phyloP scores from a whole-genome alignment of 2,797 vertebrate species.

The Gymnocypris eckloni region DNA sequence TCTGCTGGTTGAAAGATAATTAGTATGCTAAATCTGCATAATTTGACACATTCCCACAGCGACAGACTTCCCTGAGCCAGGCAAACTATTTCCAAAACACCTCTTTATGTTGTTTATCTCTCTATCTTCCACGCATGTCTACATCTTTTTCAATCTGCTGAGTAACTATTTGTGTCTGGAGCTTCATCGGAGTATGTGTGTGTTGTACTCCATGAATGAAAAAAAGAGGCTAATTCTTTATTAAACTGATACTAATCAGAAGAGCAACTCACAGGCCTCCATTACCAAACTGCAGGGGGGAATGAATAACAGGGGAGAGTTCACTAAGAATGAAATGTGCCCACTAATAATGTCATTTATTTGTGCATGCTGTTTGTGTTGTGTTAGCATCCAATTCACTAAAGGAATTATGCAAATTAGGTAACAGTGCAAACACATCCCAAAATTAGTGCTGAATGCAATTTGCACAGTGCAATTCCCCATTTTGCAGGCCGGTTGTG shows the following conservation, averaged over 20 bases:
- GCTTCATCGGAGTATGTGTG: constrained; percentile 18
- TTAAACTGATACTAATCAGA: constrained; percentile 35
- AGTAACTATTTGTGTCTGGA: constrained; percentile 3
- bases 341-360: constrained; percentile 24
- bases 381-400: constrained; percentile 19
- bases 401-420: constrained; percentile 39
- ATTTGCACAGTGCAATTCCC: constrained; percentile 10
- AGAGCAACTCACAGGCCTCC: constrained; percentile 11
- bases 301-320: background rate
- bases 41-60: constrained; percentile 46
- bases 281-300: constrained; percentile 15
- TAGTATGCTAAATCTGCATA: constrained; percentile 51
- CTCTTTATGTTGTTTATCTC: constrained; percentile 32
- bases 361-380: constrained; percentile 7
- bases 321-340: constrained; percentile 24
- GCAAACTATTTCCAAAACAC: constrained; percentile 30
- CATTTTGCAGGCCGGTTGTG: background rate
- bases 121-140: background rate
- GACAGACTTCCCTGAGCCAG: constrained; percentile 30
- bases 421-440: constrained; percentile 7
- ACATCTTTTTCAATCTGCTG: constrained; percentile 5
- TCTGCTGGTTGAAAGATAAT: constrained; percentile 46
- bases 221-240: constrained; percentile 28
- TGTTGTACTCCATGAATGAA: constrained; percentile 10
- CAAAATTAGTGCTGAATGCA: constrained; percentile 4